Conservation (phyloP, 2,797 vertebrate genomes). For the Esox masquinongy region DNA sequence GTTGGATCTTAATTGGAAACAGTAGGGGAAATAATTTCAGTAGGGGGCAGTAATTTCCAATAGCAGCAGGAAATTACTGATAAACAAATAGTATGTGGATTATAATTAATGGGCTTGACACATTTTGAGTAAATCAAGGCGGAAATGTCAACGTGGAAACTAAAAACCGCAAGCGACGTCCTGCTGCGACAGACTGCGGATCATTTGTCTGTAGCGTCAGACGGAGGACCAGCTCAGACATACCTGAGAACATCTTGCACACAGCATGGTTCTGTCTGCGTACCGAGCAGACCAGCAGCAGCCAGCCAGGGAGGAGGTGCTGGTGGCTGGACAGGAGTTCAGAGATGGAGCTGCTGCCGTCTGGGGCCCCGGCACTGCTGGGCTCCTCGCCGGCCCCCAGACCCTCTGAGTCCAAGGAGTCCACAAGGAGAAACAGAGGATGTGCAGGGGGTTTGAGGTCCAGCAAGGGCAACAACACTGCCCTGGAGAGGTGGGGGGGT, state of each 20-base stretch:
- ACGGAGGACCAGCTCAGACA: neutral
- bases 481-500: constrained; percentile 50
- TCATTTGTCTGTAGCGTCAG: too few relatives aligned
- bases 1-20: too few relatives aligned
- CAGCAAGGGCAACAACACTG: constrained; percentile 72
- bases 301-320: constrained; percentile 80
- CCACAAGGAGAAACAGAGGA: constrained; percentile 76
- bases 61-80: too few relatives aligned
- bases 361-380: constrained; percentile 23
- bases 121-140: too few relatives aligned
- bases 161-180: too few relatives aligned
- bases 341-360: constrained; percentile 67
- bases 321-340: constrained; percentile 74
- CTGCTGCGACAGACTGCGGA: too few relatives aligned
- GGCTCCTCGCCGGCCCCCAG: constrained; percentile 30
- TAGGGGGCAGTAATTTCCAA: too few relatives aligned
- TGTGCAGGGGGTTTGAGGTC: constrained; percentile 74
- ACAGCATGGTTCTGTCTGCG: constrained; percentile 76
- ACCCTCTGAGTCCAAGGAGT: constrained; percentile 71
- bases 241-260: constrained; percentile 82
- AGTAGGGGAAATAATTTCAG: too few relatives aligned
- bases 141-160: too few relatives aligned
- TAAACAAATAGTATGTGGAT: too few relatives aligned
- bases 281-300: constrained; percentile 80
- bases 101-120: too few relatives aligned